Evolutionary conservation across 2,113 vertebrate species (phyloP), one percentile per base, ranked within the genome.

Genomic region (Ranitomeya variabilis): DNA sequence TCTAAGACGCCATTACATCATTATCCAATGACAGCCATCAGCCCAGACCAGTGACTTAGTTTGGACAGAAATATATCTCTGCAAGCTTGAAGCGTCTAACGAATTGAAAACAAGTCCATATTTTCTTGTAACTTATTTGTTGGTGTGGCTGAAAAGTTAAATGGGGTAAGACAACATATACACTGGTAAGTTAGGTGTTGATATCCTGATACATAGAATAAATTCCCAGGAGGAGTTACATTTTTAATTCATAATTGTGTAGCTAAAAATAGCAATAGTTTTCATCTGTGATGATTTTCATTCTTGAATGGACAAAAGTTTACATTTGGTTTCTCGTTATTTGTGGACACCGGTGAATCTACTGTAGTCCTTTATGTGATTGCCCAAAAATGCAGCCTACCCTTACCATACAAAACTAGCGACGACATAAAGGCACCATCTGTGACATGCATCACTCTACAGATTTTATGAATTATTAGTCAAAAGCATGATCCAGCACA

Each of bases 1-100:
- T 52, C 31, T 26, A 2, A 83, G 64, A 76, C 14, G 87, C 52
- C 87, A 78, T 84, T 88, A 88, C 71, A 83, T 88, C 71, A 83
- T 77, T 21, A 88, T 52, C 45, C 71, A 81, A 13, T 88, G 67
- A 88, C 80, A 83, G 80, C 26, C 23, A 13, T 31, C 6, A 16
- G 64, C 18, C 85, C 83, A 51, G 60, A 76, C 37, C 31, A 18
- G 57, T 86, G 86, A 79, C 74, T 69, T 51, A n/a, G 74, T 79
- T 19, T 13, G 85, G 86, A 80, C 37, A 69, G 51, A 66, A 55
- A 80, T 80, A 80, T 59, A 80, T 64, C 10, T 16, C 80, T 16
- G 11, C 54, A 59, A 80, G 13, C 57, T 37, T 19, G 31, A 59
- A 45, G 45, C 59, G 1, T 60, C 7, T 45, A 64, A 37, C 18